These are phyloP conservation scores for Lycopodina hypogea DNA, from an alignment of 37 sponge, comb jelly and placozoan genomes.

Conservation along the genomic window DNA sequence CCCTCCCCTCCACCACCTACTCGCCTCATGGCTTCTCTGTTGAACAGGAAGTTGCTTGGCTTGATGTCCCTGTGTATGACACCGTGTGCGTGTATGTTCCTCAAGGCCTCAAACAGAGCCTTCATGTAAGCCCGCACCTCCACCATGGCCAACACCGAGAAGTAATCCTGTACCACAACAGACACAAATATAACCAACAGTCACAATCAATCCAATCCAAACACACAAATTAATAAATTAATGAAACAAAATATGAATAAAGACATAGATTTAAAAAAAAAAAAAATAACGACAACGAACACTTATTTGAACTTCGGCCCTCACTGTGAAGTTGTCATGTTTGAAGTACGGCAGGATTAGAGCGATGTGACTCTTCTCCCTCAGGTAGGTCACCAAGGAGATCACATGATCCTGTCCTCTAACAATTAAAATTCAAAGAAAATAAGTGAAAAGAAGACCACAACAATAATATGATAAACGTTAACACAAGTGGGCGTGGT, in stretches of 20 bases:
- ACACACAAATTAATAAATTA: neutral
- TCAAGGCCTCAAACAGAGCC: conserved; percentile 78
- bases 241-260: neutral
- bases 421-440: no score
- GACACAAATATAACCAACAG: no score
- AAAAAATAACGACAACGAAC: neutral
- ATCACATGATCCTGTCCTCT: conserved; percentile 81
- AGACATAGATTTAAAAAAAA: neutral
- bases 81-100: conserved; percentile 76
- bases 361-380: conserved; percentile 79
- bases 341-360: conserved; percentile 89
- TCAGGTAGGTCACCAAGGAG: conserved; percentile 58
- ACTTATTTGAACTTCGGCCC: conserved; percentile 7
- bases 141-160: conserved; percentile 32
- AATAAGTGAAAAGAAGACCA: neutral
- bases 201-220: no score
- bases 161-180: conserved; percentile 74
- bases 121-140: conserved; percentile 83
- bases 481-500: neutral
- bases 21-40: conserved; percentile 60
- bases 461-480: neutral
- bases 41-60: conserved; percentile 96
- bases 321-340: conserved; percentile 77
- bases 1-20: neutral
- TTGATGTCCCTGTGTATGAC: conserved; percentile 97